These are phyloP conservation scores for Haliclona indistincta DNA, from an alignment of 37 sponge, comb jelly and placozoan genomes.

Conservation along the genomic window DNA sequence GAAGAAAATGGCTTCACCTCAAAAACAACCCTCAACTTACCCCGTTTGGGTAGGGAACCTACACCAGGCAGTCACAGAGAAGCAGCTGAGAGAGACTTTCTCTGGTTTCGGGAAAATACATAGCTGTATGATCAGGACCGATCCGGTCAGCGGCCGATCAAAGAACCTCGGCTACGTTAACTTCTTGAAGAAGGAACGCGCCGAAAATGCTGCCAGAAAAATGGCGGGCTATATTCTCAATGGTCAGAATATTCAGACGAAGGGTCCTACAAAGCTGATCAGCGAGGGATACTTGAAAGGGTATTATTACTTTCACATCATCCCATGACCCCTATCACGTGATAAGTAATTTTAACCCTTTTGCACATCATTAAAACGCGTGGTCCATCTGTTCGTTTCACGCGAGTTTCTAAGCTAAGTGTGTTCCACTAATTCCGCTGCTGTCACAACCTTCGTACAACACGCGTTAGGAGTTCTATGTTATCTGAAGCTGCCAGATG, in stretches of 20 bases:
- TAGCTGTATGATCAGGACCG: slow-evolving; percentile 49
- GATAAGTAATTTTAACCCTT: not conserved
- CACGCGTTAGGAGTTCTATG: no score
- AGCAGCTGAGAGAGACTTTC: slow-evolving; percentile 41
- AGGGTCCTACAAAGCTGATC: slow-evolving; percentile 57
- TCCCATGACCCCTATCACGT: no score
- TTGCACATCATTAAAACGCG: not conserved
- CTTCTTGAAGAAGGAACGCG: slow-evolving; percentile 28
- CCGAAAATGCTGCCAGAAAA: slow-evolving; percentile 62
- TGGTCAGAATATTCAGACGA: slow-evolving; percentile 49
- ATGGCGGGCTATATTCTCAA: slow-evolving; percentile 4
- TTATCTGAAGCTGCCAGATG: no score
- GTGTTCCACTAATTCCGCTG: no score
- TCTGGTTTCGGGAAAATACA: slow-evolving; percentile 31
- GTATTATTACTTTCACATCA: slow-evolving; percentile 34
- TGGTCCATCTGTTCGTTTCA: not conserved
- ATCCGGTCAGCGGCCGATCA: slow-evolving; percentile 53
- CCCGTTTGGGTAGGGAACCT: slow-evolving; percentile 86
- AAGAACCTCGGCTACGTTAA: slow-evolving; percentile 83
- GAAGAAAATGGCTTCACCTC: slow-evolving; percentile 12
- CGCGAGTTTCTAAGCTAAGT: no score
- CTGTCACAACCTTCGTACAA: no score
- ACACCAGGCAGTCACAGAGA: slow-evolving; percentile 44
- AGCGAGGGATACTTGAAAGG: slow-evolving; percentile 27
- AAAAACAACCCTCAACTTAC: slow-evolving; percentile 9